Evolutionary conservation across 2,888 invertebrate genomes (phyloP).

Genomic region (Eupithecia abbreviata): DNA sequence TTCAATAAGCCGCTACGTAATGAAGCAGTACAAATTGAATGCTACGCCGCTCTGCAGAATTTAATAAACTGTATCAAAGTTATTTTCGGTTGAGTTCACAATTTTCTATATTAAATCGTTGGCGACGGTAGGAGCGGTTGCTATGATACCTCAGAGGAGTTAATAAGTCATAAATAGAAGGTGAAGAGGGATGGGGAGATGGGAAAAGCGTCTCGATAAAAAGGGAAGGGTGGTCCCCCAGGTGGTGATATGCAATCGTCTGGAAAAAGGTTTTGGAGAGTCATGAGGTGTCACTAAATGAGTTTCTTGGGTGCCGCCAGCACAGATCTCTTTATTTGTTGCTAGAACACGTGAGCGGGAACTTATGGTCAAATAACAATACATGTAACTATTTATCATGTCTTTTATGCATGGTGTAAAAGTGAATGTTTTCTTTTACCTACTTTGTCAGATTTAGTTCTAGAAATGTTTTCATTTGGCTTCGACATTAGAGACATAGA

Average conservation of each 20-base stretch:
- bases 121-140: conserved; percentile 72
- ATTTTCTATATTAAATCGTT: conserved; percentile 81
- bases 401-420: no score
- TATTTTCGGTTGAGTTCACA: conserved; percentile 76
- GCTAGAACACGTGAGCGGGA: not conserved
- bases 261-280: conserved; percentile 79
- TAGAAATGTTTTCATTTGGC: not conserved
- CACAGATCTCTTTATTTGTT: conserved; percentile 32
- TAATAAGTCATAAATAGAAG: conserved; percentile 83
- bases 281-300: conserved; percentile 71
- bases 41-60: conserved; percentile 61
- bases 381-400: not conserved
- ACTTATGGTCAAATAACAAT: not conserved
- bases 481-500: not conserved
- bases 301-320: conserved; percentile 40
- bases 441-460: not conserved
- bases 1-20: conserved; percentile 34
- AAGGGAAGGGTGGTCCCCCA: conserved; percentile 65
- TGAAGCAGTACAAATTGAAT: conserved; percentile 41
- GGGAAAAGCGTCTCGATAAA: conserved; percentile 48
- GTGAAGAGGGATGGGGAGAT: conserved; percentile 60
- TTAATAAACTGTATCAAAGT: conserved; percentile 78
- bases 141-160: conserved; percentile 82
- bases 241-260: conserved; percentile 78
- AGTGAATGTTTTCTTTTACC: not conserved